Conservation (phyloP, 1,140 invertebrate genomes). For the Bombus huntii region DNA sequence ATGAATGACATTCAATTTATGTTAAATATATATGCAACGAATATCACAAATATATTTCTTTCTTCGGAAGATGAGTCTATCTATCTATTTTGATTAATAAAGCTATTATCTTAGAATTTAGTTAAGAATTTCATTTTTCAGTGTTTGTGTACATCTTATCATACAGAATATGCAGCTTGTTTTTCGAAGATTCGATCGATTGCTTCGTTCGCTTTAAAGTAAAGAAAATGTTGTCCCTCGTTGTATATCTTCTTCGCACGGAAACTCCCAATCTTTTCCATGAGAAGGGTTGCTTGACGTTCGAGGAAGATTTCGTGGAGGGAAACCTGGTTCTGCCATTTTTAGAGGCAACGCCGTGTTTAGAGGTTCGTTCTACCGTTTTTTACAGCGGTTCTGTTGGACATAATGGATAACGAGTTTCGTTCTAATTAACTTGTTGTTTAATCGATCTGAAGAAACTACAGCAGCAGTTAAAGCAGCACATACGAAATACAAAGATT, state of each 20-base stretch:
- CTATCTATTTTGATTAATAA: not conserved
- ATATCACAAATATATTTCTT: not conserved
- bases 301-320: conserved; percentile 33
- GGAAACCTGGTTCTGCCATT: conserved; percentile 3
- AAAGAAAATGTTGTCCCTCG: not conserved
- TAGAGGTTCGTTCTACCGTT: conserved; percentile 3
- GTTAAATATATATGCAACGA: not conserved
- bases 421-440: not conserved
- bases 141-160: conserved; percentile 30
- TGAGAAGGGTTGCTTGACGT: not conserved
- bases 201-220: conserved; percentile 37
- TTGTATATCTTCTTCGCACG: conserved; percentile 24
- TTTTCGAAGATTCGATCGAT: conserved; percentile 28
- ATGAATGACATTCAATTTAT: too few species aligned
- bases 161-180: conserved; percentile 25
- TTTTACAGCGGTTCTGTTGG: not conserved
- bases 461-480: not conserved
- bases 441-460: conserved; percentile 17
- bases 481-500: not conserved
- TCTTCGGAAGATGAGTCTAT: not conserved
- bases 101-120: not conserved
- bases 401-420: not conserved
- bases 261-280: conserved; percentile 3
- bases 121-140: conserved; percentile 4
- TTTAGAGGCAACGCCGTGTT: not conserved